Base-by-base conservation (phyloP, 1,140 invertebrate genomes). In the Zaprionus camerounensis region DNA sequence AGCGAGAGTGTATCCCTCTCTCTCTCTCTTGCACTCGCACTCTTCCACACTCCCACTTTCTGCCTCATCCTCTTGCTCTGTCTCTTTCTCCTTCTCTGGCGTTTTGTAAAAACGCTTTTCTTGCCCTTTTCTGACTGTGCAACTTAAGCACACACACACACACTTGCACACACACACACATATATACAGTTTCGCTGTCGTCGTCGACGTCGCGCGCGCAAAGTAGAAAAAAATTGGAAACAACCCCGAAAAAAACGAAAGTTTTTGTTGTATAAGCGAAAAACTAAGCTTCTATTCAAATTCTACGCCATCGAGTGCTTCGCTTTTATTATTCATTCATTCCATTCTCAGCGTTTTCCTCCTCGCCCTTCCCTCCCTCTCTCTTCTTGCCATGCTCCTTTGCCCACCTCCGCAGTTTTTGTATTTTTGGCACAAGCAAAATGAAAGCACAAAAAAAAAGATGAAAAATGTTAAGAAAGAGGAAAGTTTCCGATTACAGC, bases 241-340 rank as follows among this genome's bases (percentile, higher is more conserved):
- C 88, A 91, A 91, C 88, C 88, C 88, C 82, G 88, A 91, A 87
- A 91, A 74, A 87, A 90, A 90, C 70, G 51, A 66, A 66, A 91
- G 88, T 91, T 91, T 88, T 88, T 88, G 84, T 91, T 91, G 88
- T 91, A 91, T 91, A 85, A 86, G 80, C 84, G 85, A 91, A 91
- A 91, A 91, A 91, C 88, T 91, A 91, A 91, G 82, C 88, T 88
- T 82, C 81, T 88, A 88, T 91, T 91, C 88, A 90, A 91, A 91
- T 90, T 88, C 84, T 90, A 88, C 84, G 84, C 85, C 85, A 88
- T 91, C 88, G 90, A 88, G 81, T 91, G 85, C 86, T 90, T 90
- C 85, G 85, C 80, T 90, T 91, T 90, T 90, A 90, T 90, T 91
- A 90, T 90, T 84, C 86, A 91, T 88, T 90, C 85, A 90, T 88